These are phyloP conservation scores for Balearica regulorum DNA, from an alignment of 2,797 vertebrate species.

Conservation along the genomic window DNA sequence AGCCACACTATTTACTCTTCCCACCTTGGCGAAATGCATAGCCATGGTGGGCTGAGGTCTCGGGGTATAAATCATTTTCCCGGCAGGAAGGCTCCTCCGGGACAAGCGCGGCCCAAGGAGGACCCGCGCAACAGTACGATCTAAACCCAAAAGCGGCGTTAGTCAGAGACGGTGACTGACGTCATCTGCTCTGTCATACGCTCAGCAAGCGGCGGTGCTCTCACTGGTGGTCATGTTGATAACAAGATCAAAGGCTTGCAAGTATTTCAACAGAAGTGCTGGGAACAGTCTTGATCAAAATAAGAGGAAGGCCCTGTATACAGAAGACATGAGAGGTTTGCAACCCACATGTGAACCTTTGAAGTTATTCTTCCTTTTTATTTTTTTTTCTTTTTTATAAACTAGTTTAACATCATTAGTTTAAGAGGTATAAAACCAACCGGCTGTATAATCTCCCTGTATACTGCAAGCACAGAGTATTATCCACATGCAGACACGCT, in stretches of 20 bases:
- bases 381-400: not conserved
- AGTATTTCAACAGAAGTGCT: constrained; percentile 54
- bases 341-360: constrained; percentile 65
- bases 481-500: not conserved
- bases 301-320: constrained; percentile 67
- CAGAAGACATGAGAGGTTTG: constrained; percentile 65
- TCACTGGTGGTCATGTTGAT: constrained; percentile 58
- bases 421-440: constrained; percentile 10
- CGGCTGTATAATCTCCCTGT: not conserved
- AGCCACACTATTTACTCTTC: accelerated
- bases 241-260: constrained; percentile 64
- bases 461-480: not conserved
- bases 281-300: constrained; percentile 69
- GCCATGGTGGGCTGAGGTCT: not conserved
- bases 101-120: not conserved
- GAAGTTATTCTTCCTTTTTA: constrained; percentile 22
- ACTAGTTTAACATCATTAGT: constrained; percentile 57
- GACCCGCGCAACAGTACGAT: accelerated
- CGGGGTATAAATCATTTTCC: accelerated
- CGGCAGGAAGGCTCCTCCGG: not conserved
- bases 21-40: accelerated
- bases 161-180: not conserved
- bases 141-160: not conserved
- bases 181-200: constrained; percentile 1
- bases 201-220: not conserved